phyloP scores from a whole-genome alignment of 2,113 vertebrate genomes.

The Gnathonemus echidnorhynchus region DNA sequence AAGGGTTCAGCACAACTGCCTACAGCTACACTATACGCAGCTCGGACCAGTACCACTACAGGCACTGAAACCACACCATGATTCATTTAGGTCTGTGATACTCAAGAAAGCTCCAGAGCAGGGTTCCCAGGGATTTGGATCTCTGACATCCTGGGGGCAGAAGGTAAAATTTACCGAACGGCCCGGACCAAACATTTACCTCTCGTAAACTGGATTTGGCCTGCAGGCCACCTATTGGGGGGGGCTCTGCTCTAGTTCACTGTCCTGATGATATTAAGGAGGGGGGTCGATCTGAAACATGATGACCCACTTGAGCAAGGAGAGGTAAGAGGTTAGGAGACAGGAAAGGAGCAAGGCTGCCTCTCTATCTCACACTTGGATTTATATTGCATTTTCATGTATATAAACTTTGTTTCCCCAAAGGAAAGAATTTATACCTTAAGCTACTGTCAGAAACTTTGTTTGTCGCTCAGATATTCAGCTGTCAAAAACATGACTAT shows the following conservation, averaged over 20 bases:
- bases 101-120: neutral
- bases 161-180: neutral
- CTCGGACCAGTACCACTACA: slow-evolving; percentile 25
- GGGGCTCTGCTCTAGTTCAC: neutral
- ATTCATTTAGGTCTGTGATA: slow-evolving; percentile 24
- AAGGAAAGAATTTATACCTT: neutral
- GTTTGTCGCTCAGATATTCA: neutral
- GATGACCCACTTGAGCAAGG: neutral
- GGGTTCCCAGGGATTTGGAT: neutral
- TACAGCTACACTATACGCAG: neutral
- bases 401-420: neutral
- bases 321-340: neutral
- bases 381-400: neutral
- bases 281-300: neutral
- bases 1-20: neutral
- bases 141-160: neutral
- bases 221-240: neutral
- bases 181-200: neutral
- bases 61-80: slow-evolving; percentile 14
- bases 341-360: neutral
- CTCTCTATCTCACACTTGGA: neutral
- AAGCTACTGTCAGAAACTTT: neutral
- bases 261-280: neutral
- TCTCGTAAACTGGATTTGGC: neutral
- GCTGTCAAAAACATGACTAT: slow-evolving; percentile 15